Conservation (phyloP, 2,797 vertebrate species). For the Halcyon leucocephala region DNA sequence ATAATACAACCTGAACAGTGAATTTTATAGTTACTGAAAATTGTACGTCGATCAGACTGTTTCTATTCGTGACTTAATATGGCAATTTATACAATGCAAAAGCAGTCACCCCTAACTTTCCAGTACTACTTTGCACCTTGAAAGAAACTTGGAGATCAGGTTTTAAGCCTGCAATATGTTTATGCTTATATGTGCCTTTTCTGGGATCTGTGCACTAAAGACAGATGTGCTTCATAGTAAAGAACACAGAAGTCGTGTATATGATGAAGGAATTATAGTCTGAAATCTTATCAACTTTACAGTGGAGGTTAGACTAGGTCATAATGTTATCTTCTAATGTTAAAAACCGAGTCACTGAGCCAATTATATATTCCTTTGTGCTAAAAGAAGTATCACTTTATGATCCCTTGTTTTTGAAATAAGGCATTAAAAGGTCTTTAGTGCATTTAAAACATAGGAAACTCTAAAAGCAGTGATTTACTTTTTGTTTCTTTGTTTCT, state of each 20-base stretch:
- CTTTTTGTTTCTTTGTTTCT: neutral
- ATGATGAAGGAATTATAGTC: neutral
- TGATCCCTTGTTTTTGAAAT: neutral
- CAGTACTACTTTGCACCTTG: neutral
- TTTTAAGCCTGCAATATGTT: neutral
- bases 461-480: neutral
- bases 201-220: neutral
- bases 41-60: fast-evolving
- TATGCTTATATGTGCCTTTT: neutral
- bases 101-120: fast-evolving
- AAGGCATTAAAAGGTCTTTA: neutral
- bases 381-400: neutral
- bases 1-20: neutral
- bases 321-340: neutral
- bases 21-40: neutral
- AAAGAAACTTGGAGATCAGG: neutral
- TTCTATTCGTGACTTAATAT: neutral
- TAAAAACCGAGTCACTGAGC: neutral
- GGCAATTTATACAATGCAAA: neutral
- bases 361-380: neutral
- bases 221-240: neutral
- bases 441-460: neutral
- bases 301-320: neutral
- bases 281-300: neutral
- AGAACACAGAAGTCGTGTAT: neutral